phyloP scores from a whole-genome alignment of 2,113 vertebrate genomes.

The Cariama cristata region DNA sequence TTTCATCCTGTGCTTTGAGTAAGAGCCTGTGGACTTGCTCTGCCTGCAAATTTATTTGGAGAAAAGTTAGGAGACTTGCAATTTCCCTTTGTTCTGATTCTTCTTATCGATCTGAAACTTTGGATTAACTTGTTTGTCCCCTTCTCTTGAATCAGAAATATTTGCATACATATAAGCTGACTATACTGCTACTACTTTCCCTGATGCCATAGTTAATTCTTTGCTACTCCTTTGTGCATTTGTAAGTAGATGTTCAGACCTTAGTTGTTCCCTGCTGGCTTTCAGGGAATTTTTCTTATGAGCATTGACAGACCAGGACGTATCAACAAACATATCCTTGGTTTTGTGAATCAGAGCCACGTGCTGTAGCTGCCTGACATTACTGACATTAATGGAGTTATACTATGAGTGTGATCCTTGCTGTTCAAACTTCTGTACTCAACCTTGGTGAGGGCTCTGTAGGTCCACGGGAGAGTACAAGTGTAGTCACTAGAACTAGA shows the following conservation, averaged over 20 bases:
- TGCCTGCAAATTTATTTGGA: not conserved
- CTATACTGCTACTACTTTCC: not conserved
- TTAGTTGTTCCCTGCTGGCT: not conserved
- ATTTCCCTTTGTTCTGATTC: not conserved
- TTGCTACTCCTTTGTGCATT: not conserved
- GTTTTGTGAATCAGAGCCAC: not conserved
- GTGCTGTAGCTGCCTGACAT: not conserved
- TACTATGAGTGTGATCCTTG: not conserved
- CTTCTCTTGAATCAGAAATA: not conserved
- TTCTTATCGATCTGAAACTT: not conserved
- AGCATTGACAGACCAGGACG: not conserved
- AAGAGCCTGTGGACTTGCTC: not conserved
- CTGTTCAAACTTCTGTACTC: not conserved
- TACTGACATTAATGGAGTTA: not conserved
- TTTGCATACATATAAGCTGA: not conserved
- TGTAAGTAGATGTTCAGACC: not conserved
- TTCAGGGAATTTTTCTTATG: not conserved
- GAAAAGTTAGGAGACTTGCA: not conserved
- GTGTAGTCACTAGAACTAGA: not conserved
- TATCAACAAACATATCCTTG: not conserved
- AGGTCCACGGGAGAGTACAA: not conserved
- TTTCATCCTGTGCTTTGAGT: not conserved
- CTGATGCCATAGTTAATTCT: not conserved
- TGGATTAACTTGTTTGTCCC: not conserved
- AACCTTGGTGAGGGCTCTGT: not conserved